phyloP scores from a whole-genome alignment of 2,888 invertebrate genomes.

The Pinctada fucata region DNA sequence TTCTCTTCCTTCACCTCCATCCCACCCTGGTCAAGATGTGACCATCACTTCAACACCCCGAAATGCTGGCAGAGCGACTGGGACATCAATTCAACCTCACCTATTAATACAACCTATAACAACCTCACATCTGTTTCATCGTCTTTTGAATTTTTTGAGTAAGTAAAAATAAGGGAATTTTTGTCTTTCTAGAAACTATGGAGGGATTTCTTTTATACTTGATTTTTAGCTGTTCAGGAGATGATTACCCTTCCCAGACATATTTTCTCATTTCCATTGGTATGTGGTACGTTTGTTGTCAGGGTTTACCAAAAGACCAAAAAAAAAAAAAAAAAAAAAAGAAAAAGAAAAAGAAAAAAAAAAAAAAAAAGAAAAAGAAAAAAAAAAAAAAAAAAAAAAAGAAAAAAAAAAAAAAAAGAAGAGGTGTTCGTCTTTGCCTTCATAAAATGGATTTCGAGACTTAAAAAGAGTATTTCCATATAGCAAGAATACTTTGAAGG shows the following conservation, averaged over 20 bases:
- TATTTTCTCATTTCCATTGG: too few species aligned
- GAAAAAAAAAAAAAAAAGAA: too few species aligned
- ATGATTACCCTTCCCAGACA: too few species aligned
- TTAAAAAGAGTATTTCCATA: too few species aligned
- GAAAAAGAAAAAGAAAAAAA: too few species aligned
- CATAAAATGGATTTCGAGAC: too few species aligned
- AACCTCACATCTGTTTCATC: conserved; percentile 79
- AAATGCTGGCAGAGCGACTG: conserved; percentile 79
- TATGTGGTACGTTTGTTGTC: too few species aligned
- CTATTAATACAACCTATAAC: conserved; percentile 50
- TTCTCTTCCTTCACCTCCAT: conserved; percentile 82
- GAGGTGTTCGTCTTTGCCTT: too few species aligned
- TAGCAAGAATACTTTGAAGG: too few species aligned
- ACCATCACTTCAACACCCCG: conserved; percentile 88
- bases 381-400: conserved; percentile 64
- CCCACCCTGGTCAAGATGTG: conserved; percentile 89
- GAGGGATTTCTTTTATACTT: neutral
- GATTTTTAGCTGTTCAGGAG: too few species aligned
- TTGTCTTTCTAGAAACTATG: neutral
- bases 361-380: conserved; percentile 64
- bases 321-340: conserved; percentile 64
- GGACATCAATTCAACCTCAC: conserved; percentile 50
- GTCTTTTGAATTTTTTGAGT: conserved; percentile 89
- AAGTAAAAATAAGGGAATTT: conserved; percentile 72
- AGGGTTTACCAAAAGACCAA: too few species aligned